A percentile compares a stretch with the other conserved stretches of the same genome.
These are phyloP conservation scores for Cantharis rustica DNA, from an alignment of 2,888 invertebrate species.

Conservation along the genomic window DNA sequence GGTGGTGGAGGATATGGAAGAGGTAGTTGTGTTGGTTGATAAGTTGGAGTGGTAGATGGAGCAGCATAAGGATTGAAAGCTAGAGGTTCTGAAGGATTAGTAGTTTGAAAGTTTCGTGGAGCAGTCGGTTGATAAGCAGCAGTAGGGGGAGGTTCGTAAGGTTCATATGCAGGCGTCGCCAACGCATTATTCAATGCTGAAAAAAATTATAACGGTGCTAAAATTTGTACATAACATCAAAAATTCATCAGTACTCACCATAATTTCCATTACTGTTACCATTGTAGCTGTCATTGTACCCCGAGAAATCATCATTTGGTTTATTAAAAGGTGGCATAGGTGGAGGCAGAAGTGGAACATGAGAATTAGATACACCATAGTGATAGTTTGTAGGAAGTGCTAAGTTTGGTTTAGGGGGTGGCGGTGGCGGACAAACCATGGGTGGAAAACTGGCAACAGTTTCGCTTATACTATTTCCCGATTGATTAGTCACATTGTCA, in stretches of 20 bases:
- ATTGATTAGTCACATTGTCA: slow-evolving; percentile 4
- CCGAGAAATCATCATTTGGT: slow-evolving; percentile 36
- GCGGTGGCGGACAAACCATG: slow-evolving; percentile 60
- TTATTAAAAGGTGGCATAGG: slow-evolving; percentile 56
- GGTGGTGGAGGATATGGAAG: slow-evolving; percentile 17
- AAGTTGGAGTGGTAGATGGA: slow-evolving; percentile 2
- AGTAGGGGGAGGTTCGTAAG: not conserved
- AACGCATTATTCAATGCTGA: not conserved
- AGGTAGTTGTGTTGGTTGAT: not conserved
- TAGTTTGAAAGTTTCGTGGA: not conserved
- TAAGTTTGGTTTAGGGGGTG: slow-evolving; percentile 36
- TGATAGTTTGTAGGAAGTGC: slow-evolving; percentile 30
- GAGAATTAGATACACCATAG: slow-evolving; percentile 32
- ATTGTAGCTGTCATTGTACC: slow-evolving; percentile 20
- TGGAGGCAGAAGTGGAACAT: slow-evolving; percentile 64
- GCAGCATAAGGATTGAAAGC: not conserved
- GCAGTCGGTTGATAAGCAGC: slow-evolving; percentile 4
- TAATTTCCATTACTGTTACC: slow-evolving; percentile 13
- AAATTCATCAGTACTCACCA: slow-evolving; percentile 26
- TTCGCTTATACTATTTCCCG: slow-evolving; percentile 11
- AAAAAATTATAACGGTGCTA: not conserved
- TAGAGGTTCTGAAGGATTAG: not conserved
- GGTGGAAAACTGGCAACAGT: slow-evolving; percentile 44
- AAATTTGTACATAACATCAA: not conserved
- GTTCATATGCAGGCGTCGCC: not conserved